These are phyloP conservation scores for Proctacanthus coquilletti DNA, from an alignment of 1,140 invertebrate species.

Conservation along the genomic window DNA sequence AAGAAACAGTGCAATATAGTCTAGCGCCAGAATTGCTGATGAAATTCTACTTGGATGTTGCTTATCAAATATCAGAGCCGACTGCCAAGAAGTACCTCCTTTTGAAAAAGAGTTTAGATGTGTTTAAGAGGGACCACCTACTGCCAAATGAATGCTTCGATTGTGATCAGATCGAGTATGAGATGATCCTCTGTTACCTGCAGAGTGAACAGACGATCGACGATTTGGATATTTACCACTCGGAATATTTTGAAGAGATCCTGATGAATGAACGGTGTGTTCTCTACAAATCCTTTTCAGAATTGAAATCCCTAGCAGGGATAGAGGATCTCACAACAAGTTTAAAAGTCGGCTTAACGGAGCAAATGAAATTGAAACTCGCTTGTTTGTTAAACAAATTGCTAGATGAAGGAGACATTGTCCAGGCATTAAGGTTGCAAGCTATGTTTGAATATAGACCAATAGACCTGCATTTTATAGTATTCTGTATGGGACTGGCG, in stretches of 20 bases:
- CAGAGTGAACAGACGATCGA: conserved; percentile 9
- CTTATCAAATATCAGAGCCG: conserved; percentile 1
- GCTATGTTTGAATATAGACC: conserved; percentile 31
- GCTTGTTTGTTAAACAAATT: conserved; percentile 19
- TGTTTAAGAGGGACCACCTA: conserved; percentile 23
- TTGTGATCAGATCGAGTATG: conserved; percentile 26
- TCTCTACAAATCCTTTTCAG: conserved; percentile 24
- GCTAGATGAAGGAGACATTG: conserved; percentile 28
- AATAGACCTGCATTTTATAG: conserved; percentile 32
- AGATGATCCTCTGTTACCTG: conserved; percentile 22
- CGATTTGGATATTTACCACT: conserved; percentile 17
- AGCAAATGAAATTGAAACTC: conserved; percentile 15
- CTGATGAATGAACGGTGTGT: conserved; percentile 24
- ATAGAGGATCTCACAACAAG: conserved; percentile 23
- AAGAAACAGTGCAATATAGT: conserved; percentile 16
- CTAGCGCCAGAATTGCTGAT: conserved; percentile 21
- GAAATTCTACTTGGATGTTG: conserved; percentile 21
- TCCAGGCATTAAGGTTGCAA: conserved; percentile 31
- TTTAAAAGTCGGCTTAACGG: conserved; percentile 11
- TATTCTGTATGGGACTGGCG: conserved; percentile 33
- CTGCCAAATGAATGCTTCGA: conserved; percentile 27
- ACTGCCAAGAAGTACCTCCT: conserved; percentile 14
- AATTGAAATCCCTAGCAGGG: conserved; percentile 25
- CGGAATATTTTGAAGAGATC: conserved; percentile 27
- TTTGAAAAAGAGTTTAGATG: conserved; percentile 17